A percentile compares a stretch with the other conserved stretches of the same genome.
Evolutionary conservation across 1,140 invertebrate genomes (phyloP).

Genomic region (Plectrocnemia conspersa): DNA sequence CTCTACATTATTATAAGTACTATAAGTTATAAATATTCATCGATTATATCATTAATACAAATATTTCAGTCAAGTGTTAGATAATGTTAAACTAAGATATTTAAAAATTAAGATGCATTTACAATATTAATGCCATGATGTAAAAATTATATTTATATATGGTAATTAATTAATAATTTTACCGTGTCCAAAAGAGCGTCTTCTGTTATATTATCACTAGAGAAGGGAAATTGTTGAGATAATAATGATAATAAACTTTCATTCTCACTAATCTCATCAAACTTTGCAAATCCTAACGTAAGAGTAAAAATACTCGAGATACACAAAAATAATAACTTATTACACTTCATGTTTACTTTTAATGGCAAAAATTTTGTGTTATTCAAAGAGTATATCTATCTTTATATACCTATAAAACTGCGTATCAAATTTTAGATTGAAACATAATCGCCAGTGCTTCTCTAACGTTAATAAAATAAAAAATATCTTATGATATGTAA

Average conservation of each 20-base stretch:
- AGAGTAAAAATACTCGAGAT: background rate
- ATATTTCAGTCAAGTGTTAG: background rate
- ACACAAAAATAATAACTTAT: background rate
- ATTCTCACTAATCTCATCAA: too few relatives aligned
- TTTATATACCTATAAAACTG: too few relatives aligned
- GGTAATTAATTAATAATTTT: background rate
- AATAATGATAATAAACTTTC: background rate
- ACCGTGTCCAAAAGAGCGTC: conserved; percentile 4
- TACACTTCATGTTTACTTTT: background rate
- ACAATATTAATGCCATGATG: too few relatives aligned
- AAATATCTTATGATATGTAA: too few relatives aligned
- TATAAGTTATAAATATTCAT: background rate
- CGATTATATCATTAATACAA: background rate
- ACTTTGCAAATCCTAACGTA: background rate
- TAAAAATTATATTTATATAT: too few relatives aligned
- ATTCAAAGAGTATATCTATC: background rate
- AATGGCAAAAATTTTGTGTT: background rate
- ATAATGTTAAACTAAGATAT: too few relatives aligned
- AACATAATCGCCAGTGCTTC: too few relatives aligned
- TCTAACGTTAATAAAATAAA: too few relatives aligned
- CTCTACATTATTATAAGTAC: too few relatives aligned
- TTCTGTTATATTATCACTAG: conserved; percentile 3
- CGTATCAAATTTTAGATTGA: too few relatives aligned
- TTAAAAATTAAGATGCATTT: too few relatives aligned
- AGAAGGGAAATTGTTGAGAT: background rate